phyloP scores from a whole-genome alignment of 2,888 invertebrate genomes.

The Morpho deidamia region DNA sequence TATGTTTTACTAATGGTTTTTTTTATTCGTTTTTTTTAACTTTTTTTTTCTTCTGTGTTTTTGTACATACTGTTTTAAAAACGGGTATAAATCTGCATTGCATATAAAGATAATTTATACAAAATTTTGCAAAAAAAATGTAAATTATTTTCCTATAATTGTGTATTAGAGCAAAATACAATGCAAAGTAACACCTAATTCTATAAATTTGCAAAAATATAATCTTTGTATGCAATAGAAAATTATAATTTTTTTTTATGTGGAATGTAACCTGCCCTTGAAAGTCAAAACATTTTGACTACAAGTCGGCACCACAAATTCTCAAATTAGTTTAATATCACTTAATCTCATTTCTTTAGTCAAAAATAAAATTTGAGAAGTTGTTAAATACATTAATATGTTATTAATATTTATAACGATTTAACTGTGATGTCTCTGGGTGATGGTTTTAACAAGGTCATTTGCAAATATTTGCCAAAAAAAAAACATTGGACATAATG shows the following conservation, averaged over 20 bases:
- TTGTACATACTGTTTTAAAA: conserved; percentile 1
- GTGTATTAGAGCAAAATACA: no score
- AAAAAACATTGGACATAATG: no score
- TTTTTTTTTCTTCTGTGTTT: background rate
- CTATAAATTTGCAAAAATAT: no score
- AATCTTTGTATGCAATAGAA: background rate
- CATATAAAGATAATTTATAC: background rate
- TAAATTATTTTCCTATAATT: no score
- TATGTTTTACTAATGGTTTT: background rate
- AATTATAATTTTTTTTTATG: conserved; percentile 1
- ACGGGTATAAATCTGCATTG: background rate
- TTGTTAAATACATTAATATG: conserved; percentile 33
- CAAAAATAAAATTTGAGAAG: conserved; percentile 27
- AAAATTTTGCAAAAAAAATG: no score
- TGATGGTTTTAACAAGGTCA: conserved; percentile 60
- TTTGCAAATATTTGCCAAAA: conserved; percentile 48
- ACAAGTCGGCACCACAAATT: conserved; percentile 21
- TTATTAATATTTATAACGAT: conserved; percentile 24
- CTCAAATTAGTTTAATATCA: conserved; percentile 11
- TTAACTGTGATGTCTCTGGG: conserved; percentile 64
- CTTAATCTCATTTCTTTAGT: background rate
- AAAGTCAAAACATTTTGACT: conserved; percentile 20
- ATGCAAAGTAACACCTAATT: no score
- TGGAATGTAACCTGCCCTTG: conserved; percentile 18
- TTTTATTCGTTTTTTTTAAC: background rate